These are phyloP conservation scores for Eleginops maclovinus DNA, from an alignment of 2,113 vertebrate species.

Conservation along the genomic window DNA sequence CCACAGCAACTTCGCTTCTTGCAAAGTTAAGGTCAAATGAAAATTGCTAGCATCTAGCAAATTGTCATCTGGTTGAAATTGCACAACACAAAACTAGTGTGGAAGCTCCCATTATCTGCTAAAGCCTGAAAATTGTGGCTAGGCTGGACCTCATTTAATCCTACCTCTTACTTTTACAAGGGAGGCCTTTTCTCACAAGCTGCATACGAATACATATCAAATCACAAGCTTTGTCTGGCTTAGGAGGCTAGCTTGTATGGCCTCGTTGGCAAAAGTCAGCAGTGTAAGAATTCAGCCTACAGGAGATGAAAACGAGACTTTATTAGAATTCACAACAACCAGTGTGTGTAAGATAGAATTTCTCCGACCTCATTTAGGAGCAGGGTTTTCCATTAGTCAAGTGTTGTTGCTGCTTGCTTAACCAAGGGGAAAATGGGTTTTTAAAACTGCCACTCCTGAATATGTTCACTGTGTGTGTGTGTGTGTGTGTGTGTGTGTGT, in stretches of 20 bases:
- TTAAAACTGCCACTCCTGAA: slow-evolving; percentile 80
- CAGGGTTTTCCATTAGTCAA: slow-evolving; percentile 82
- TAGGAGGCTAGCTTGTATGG: slow-evolving; percentile 15
- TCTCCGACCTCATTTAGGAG: slow-evolving; percentile 81
- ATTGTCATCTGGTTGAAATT: slow-evolving; percentile 6
- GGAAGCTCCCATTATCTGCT: not conserved
- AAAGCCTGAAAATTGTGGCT: not conserved
- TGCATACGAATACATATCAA: not conserved
- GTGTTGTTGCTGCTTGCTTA: slow-evolving; percentile 85
- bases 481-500: slow-evolving; percentile 39
- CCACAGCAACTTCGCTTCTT: not conserved
- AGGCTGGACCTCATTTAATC: not conserved
- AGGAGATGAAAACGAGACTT: slow-evolving; percentile 65
- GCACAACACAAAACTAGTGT: not conserved
- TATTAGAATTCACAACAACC: slow-evolving; percentile 77
- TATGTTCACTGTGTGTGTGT: slow-evolving; percentile 66
- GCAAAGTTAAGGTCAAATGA: not conserved
- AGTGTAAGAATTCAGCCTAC: slow-evolving; percentile 40
- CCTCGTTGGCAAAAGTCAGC: slow-evolving; percentile 15
- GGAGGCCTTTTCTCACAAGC: not conserved
- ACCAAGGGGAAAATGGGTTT: slow-evolving; percentile 85
- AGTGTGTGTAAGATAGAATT: slow-evolving; percentile 76
- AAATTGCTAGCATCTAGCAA: not conserved
- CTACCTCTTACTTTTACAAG: not conserved
- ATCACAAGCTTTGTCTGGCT: slow-evolving; percentile 3